Percentiles rank a stretch among this genome's conserved stretches.
Conservation (phyloP, 1,140 invertebrate species). For the Scaptomyza hsui region DNA sequence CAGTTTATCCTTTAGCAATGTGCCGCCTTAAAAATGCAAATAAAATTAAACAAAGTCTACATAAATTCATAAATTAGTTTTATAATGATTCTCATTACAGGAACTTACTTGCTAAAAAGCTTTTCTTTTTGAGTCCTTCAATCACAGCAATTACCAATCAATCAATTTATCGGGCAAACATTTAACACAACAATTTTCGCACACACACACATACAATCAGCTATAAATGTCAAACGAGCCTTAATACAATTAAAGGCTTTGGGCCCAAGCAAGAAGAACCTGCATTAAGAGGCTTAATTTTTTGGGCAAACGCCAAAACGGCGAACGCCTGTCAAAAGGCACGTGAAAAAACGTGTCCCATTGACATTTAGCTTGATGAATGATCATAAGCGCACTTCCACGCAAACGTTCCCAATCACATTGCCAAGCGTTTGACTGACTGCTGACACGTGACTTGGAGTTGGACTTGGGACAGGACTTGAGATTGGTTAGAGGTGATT, state of each 20-base stretch:
- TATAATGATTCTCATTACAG: too few relatives aligned
- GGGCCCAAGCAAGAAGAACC: slow-evolving; percentile 20
- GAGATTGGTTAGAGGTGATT: slow-evolving; percentile 17
- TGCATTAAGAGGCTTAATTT: slow-evolving; percentile 78
- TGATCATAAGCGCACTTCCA: slow-evolving; percentile 54
- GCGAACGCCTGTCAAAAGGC: slow-evolving; percentile 68
- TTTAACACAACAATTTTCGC: slow-evolving; percentile 37
- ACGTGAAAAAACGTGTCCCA: slow-evolving; percentile 80
- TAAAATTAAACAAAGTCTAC: too few relatives aligned
- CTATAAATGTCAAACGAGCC: slow-evolving; percentile 66
- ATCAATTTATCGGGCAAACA: slow-evolving; percentile 57
- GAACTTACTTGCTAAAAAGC: too few relatives aligned
- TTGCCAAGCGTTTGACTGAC: slow-evolving; percentile 64
- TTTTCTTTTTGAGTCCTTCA: slow-evolving; percentile 9
- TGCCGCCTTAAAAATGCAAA: too few relatives aligned
- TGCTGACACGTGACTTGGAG: slow-evolving; percentile 71
- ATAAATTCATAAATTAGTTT: not conserved
- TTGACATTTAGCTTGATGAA: slow-evolving; percentile 80
- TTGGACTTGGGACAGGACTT: not conserved
- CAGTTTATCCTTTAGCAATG: not conserved
- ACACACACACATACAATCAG: slow-evolving; percentile 28
- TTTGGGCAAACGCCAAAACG: slow-evolving; percentile 49
- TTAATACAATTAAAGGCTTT: slow-evolving; percentile 73
- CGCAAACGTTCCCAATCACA: slow-evolving; percentile 30
- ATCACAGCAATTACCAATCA: slow-evolving; percentile 51